A percentile compares a stretch with the other conserved stretches of the same genome.
Conservation (phyloP, 2,888 invertebrate genomes). For the Pilophorus perplexus region DNA sequence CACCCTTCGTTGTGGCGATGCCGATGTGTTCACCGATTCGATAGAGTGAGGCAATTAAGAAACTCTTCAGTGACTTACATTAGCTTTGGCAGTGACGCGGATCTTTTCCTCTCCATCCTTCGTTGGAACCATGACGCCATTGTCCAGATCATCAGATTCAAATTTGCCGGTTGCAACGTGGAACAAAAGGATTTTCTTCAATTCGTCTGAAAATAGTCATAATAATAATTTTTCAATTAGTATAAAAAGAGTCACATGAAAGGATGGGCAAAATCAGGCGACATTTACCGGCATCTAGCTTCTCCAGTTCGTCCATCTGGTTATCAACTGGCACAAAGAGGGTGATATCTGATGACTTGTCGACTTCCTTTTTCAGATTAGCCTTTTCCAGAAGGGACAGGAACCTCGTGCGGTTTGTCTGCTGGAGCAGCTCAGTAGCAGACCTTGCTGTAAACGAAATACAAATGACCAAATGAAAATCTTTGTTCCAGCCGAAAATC, state of each 20-base stretch:
- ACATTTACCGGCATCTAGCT: constrained; percentile 24
- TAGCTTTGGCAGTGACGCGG: constrained; percentile 17
- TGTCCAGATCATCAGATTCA: constrained; percentile 30
- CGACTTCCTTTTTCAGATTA: constrained; percentile 53
- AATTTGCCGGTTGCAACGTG: constrained; percentile 34
- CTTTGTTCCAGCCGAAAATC: no score
- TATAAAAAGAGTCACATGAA: no score
- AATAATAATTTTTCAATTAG: not conserved
- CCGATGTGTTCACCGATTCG: no score
- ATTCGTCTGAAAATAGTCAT: constrained; percentile 6
- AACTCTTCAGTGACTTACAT: constrained; percentile 27
- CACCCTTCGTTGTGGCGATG: no score
- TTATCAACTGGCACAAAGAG: constrained; percentile 56
- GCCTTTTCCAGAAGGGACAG: constrained; percentile 54
- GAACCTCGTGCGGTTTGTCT: constrained; percentile 63
- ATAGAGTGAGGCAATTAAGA: no score
- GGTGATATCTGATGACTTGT: constrained; percentile 54
- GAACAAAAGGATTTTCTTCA: constrained; percentile 19
- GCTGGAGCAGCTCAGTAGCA: constrained; percentile 56
- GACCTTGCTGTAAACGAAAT: constrained; percentile 52
- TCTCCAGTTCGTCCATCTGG: constrained; percentile 13
- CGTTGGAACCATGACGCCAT: constrained; percentile 10
- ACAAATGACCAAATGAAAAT: not conserved
- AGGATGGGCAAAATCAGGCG: no score
- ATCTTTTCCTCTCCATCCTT: constrained; percentile 30